phyloP scores from a whole-genome alignment of 2,888 invertebrate species.

The Hydroisotoma schaefferi region DNA sequence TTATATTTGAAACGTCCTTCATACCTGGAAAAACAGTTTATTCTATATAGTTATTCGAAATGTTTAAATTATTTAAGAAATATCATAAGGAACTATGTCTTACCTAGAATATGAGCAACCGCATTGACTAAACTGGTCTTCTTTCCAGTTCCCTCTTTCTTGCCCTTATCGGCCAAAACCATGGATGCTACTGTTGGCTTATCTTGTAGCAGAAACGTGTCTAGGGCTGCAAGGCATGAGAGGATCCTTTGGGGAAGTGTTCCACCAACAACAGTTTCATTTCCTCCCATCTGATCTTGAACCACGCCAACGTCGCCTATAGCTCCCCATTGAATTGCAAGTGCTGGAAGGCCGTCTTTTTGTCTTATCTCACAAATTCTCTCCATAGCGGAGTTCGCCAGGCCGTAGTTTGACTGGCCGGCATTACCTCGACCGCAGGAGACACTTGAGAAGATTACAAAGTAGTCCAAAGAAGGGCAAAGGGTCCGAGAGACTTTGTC shows the following conservation, averaged over 20 bases:
- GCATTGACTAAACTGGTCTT: slow-evolving; percentile 69
- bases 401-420: slow-evolving; percentile 95
- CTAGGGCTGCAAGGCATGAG: slow-evolving; percentile 87
- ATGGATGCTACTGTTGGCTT: slow-evolving; percentile 68
- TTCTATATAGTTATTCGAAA: background rate
- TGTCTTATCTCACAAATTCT: slow-evolving; percentile 83
- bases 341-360: slow-evolving; percentile 75
- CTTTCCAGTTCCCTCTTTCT: slow-evolving; percentile 54
- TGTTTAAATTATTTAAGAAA: slow-evolving; percentile 61
- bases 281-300: slow-evolving; percentile 81
- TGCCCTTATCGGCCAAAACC: slow-evolving; percentile 82
- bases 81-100: no score
- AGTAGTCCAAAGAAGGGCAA: slow-evolving; percentile 81
- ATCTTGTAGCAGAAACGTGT: slow-evolving; percentile 83
- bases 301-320: slow-evolving; percentile 93
- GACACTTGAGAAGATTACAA: slow-evolving; percentile 94
- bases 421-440: slow-evolving; percentile 95
- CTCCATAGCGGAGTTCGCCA: slow-evolving; percentile 97
- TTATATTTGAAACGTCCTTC: slow-evolving; percentile 76
- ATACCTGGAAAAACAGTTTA: slow-evolving; percentile 61
- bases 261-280: slow-evolving; percentile 88
- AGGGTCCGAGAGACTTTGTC: slow-evolving; percentile 73
- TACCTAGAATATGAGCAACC: slow-evolving; percentile 69
- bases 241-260: slow-evolving; percentile 92
- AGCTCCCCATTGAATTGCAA: slow-evolving; percentile 98